phyloP scores from a whole-genome alignment of 2,113 vertebrate genomes.

The Amblyornis subalaris region DNA sequence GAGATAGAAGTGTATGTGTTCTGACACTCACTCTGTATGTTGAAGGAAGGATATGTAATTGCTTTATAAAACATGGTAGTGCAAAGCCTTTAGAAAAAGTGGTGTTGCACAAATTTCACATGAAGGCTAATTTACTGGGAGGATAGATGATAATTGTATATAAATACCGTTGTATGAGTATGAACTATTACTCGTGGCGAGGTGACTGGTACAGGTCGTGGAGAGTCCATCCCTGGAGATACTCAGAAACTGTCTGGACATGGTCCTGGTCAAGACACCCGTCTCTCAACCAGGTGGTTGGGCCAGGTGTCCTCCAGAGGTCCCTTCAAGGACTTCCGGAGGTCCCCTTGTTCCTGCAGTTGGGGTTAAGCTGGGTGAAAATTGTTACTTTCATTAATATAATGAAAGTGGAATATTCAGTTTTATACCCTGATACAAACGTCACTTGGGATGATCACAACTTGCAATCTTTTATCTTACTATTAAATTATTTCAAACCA shows the following conservation, averaged over 20 bases:
- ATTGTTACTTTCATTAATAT: not conserved
- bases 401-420: not conserved
- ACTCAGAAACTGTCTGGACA: not conserved
- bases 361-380: not conserved
- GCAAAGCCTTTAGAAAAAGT: not conserved
- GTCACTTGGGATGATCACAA: not conserved
- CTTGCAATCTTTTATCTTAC: not conserved
- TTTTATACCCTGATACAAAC: not conserved
- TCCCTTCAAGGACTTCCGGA: not conserved
- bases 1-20: not conserved
- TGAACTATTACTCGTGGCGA: not conserved
- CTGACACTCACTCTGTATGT: not conserved
- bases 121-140: not conserved
- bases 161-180: accelerated
- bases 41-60: not conserved
- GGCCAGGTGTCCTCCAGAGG: not conserved
- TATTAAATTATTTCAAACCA: not conserved
- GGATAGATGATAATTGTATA: not conserved
- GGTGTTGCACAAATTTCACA: not conserved
- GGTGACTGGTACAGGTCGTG: not conserved
- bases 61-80: not conserved
- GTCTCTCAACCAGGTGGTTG: not conserved
- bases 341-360: not conserved
- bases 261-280: not conserved
- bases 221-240: not conserved